Evolutionary conservation across 2,888 invertebrate species (phyloP), one percentile per base, ranked within the genome.

Genomic region (Xylota sylvarum): DNA sequence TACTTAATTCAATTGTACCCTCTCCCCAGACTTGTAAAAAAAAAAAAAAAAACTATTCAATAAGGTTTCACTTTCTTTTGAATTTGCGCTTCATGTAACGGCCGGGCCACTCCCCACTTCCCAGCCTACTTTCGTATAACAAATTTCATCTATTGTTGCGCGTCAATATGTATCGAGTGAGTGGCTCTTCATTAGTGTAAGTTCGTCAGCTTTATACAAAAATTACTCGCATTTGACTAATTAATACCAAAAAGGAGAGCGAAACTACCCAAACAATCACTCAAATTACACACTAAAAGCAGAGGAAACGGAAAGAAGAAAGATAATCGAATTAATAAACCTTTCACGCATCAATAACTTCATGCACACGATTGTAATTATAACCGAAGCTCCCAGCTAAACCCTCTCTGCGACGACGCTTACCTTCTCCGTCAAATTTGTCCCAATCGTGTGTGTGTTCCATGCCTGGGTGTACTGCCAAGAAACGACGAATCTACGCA

Each of bases 251-350:
- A n/a, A 50, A 52, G 43, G 43, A 48, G 37, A 43, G 23, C 32
- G 14, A n/a, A 46, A 37, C 14, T 43, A 14, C 14, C 3, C 14
- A 50, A 40, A 40, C 23, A 56, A 73, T 40, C 48, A 23, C 23
- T 73, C 12, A 43, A 73, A 67, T 73, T 73, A 73, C 50, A 27
- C 32, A 30, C 43, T 35, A 32, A 19, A 52, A 19, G 7, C 5
- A 4, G 12, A n/a, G 5, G 10, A 67, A 35, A 9, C 12, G 5
- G 30, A 12, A 73, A 40, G 40, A 50, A 12, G 3, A 37, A 23
- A 27, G 14, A 17, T 62, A 56, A 69, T 81, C 62, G 60, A 81
- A 76, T 69, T 56, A 69, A 81, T 81, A 56, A 52, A 55, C 27
- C 69, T 37, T 76, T 37, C 69, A 69, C 43, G 76, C 81, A 48